Evolutionary conservation across 2,888 invertebrate genomes (phyloP), one percentile per base, ranked within the genome.

Genomic region (Argyra leucocephala): DNA sequence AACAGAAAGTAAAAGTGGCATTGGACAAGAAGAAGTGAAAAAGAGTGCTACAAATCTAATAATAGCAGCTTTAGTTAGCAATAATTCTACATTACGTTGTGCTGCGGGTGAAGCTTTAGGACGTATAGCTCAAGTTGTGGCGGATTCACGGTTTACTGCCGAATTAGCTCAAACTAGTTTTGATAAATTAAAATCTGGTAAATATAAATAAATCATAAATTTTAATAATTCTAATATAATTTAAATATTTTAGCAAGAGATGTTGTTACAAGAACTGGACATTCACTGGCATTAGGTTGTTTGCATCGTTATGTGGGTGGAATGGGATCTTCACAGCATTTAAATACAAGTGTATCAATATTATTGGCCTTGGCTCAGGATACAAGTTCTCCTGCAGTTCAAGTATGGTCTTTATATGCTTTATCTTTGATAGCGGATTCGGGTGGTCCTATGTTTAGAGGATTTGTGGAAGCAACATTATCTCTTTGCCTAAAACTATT

Each of bases 371-470:
- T 98, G 57, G 95, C 96, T 1, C 96, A 97, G 80, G 98, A 98
- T 77, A 86, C 88, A 65, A 89, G 93, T 0, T 92, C 95, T 31
- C 92, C 95, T 0, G 90, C 95, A 68, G 92, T 97, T n/a, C 98
- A 98, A 85, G 92, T 96, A 37, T 99, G 98, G 98, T 91, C 98
- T 0, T 82, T 99, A 18, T 96, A 98, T 81, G 96, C 98, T 0
- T 81, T 99, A 24, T 92, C 96, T 0, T 84, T 98, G 69, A 91
- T 99, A 67, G 96, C 96, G 3, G 97, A 98, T 80, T 96, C 97
- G 0, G 96, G 98, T 1, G 99, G 99, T 0, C 98, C 99, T 0
- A 97, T 99, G 96, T 99, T 99, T 82, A 86, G 97, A 23, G 88
- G 93, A 26, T 99, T 96, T 80, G 96, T 98, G 22, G 98, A 99